Base-by-base conservation (phyloP, 2,888 invertebrate species). In the Limenitis arthemis region DNA sequence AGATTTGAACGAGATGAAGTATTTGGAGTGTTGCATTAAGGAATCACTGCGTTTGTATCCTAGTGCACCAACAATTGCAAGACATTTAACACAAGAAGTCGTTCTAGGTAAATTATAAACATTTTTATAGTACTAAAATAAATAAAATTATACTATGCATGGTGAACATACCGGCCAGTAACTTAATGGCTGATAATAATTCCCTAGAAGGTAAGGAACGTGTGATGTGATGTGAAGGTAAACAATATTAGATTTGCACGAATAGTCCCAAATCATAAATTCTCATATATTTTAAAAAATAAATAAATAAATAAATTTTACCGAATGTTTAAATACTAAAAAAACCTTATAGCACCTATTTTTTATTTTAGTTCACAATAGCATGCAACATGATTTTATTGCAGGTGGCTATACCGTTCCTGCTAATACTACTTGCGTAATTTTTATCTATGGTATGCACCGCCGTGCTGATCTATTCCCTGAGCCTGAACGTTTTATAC, bases 21-120 rank as follows among this genome's bases (percentile, higher is more conserved):
- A 91, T 65, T 76, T 91, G 57, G 91, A 91, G 58, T 89, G 89
- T 61, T 91, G 91, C 58, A 89, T 92, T 48, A 91, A 91, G 65
- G 91, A 92, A 69, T 83, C 90, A 0, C 68, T 92, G 33, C 75
- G 91, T 42, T 63, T 92, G 8, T 90, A 88, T 58, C 91, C 92
- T 4, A 90, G 90, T 63, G 90, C 91, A 4, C 91, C 89, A 1
- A 85, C 89, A 61, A 86, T 92, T 61, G 84, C 89, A 0, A 84
- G 91, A 60, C 68, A 68, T 38, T 63, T 90, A 20, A 77, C 73
- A 1, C 87, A 89, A 66, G 90, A 91, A 61, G 77, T 89, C 9
- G 67, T 42, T 34, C 11, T 56, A 56, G 50, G 56, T 53, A 6
- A 41, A 47, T 7, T 34, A 41, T 3, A 20, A 34, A 8, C 34